Evolutionary conservation across 1,140 invertebrate genomes (phyloP), one percentile per base, ranked within the genome.

Genomic region (Zaprionus vittiger): DNA sequence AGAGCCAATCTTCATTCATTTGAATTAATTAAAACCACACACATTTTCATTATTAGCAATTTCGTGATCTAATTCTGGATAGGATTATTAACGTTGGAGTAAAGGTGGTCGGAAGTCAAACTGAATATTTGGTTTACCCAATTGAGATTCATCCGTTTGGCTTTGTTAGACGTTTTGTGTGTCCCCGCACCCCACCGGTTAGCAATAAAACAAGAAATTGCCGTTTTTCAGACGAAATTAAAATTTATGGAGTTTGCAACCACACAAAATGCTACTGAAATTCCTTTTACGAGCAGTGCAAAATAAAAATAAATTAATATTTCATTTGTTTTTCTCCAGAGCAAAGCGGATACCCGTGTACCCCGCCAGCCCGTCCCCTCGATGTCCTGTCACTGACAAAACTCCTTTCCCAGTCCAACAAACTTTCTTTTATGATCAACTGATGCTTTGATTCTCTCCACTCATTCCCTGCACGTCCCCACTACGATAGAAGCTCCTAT

Each of bases 261-360:
- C 56, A 52, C 56, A 70, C n/a, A 41, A 41, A 41, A 41, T 41
- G 5, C 15, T 41, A 28, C 47, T 22, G 57, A 67, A 65, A 64
- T n/a, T 81, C 66, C 65, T 86, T 85, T 85, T 80, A 85, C 62
- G 83, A 68, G 47, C 57, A 71, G 38, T 79, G 55, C 66, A 82
- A 79, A 69, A 75, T 66, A 77, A 65, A 80, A 82, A 73, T 86
- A 80, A 82, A 86, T 85, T 85, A 87, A 86, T 87, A 87, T 85
- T 85, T 82, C 56, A 85, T 81, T 71, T 67, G 62, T 67, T 79
- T 80, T 74, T 34, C 56, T 7, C 44, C 15, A 17, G 17, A 44
- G 26, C 24, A 20, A 12, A 24, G 9, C n/a, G 47, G 4, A 5
- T 12, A 11, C 17, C 44, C 17, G 44, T 20, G 7, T 12, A 4